Evolutionary conservation across 2,113 vertebrate genomes (phyloP), one percentile per base, ranked within the genome.

Genomic region (Callospermophilus lateralis): DNA sequence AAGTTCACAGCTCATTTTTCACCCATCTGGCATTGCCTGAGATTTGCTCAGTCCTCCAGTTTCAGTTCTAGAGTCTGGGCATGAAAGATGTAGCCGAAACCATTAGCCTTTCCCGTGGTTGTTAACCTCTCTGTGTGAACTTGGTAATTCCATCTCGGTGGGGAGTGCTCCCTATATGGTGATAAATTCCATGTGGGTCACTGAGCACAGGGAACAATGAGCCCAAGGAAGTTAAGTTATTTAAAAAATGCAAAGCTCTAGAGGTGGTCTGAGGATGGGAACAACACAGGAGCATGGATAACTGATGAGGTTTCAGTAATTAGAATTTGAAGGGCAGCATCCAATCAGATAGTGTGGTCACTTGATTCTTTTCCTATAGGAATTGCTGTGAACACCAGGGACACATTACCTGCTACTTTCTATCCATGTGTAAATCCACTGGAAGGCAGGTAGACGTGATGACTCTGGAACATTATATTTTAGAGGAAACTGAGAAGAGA

Each of bases 41-140:
- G 39, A 34, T 92, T 70, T 73, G 37, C 70, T 89, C 26, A 68
- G 17, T 68, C 42, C n/a, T 94, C 37, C 77, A 58, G 63, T 89
- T 28, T 97, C 79, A 68, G 91, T 97, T 96, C 95, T 97, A 95
- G 97, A 97, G 78, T 95, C 83, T 97, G 77, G 22, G 77, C 55
- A 22, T 94, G 89, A 90, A 97, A 92, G 67, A 88, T 85, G 24
- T 45, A 81, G 48, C 68, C 45, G 89, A 74, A 73, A 39, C 89
- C 89, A 77, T 97, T 97, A 96, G 80, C 93, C 73, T 93, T 85
- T 80, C 32, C 68, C 70, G 28, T 77, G 87, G 84, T 93, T 51
- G 72, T 95, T 97, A 96, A 97, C 93, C 67, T 97, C 6, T 94
- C 20, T 26, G 15, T 84, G 92, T 95, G 79, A 97, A 92, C 37